A percentile compares a stretch with the other conserved stretches of the same genome.
phyloP scores from a whole-genome alignment of 2,888 invertebrate genomes.

The Eueremaeus valkanovi region DNA sequence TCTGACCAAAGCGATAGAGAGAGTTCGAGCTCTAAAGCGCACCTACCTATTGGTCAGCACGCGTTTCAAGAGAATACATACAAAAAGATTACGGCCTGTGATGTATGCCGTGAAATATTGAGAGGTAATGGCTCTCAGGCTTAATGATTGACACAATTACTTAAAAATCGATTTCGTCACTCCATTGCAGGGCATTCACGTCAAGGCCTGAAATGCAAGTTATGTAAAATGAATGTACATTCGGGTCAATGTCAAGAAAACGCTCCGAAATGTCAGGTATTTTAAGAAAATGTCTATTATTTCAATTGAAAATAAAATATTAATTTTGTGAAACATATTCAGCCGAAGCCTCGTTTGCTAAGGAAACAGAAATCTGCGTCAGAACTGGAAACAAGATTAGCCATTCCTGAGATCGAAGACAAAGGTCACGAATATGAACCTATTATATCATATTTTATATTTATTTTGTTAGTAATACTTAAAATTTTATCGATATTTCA shows the following conservation, averaged over 20 bases:
- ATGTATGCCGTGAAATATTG: constrained; percentile 85
- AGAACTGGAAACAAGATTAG: constrained; percentile 52
- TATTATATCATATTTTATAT: too few species aligned
- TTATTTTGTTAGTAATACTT: too few species aligned
- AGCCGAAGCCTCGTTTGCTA: constrained; percentile 75
- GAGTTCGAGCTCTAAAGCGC: constrained; percentile 50
- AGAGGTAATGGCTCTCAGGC: constrained; percentile 67
- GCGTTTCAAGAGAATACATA: constrained; percentile 90
- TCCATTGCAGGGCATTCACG: constrained; percentile 71
- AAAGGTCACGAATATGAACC: constrained; percentile 46
- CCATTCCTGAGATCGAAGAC: constrained; percentile 48
- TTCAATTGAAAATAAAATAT: too few species aligned
- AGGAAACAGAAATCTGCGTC: constrained; percentile 85
- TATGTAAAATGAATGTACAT: constrained; percentile 87
- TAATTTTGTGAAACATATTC: background rate
- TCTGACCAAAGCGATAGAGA: background rate
- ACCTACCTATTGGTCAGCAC: constrained; percentile 72
- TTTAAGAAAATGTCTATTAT: too few species aligned
- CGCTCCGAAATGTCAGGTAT: constrained; percentile 64
- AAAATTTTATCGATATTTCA: too few species aligned
- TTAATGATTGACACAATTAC: too few species aligned
- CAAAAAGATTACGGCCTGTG: constrained; percentile 91
- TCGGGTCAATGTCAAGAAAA: constrained; percentile 69
- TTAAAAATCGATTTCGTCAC: too few species aligned
- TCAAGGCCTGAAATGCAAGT: constrained; percentile 80